phyloP scores from a whole-genome alignment of 2,797 vertebrate species.

The Micromesistius poutassou region DNA sequence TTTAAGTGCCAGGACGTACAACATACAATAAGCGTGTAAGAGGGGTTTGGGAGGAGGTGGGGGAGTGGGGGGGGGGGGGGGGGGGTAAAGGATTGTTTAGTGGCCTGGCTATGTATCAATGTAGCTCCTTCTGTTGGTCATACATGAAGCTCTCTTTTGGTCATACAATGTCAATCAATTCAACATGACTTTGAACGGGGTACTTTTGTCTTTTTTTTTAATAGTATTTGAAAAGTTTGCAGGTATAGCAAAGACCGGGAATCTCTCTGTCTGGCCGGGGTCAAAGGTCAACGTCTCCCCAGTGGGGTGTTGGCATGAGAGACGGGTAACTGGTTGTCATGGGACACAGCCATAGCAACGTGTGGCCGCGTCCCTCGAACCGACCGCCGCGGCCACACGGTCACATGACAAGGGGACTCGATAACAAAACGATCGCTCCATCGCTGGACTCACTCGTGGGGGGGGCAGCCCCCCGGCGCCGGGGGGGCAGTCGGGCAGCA shows the following conservation, averaged over 20 bases:
- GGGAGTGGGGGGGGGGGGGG: too few species aligned
- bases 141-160: too few species aligned
- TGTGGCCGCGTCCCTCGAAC: too few species aligned
- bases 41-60: too few species aligned
- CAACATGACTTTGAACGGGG: too few species aligned
- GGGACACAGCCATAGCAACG: neutral
- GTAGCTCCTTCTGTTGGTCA: too few species aligned
- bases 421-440: neutral
- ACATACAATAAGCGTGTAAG: too few species aligned
- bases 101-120: too few species aligned
- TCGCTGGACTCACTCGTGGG: slow-evolving; percentile 79
- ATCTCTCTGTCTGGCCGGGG: neutral
- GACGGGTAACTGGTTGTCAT: neutral
- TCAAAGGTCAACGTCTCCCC: neutral
- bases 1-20: too few species aligned
- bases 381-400: too few species aligned
- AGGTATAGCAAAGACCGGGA: neutral
- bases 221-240: neutral
- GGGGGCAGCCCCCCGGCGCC: slow-evolving; percentile 91
- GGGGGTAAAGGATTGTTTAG: too few species aligned
- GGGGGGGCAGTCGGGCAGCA: slow-evolving; percentile 86
- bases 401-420: neutral
- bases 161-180: too few species aligned
- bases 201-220: neutral
- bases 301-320: neutral